These are phyloP conservation scores for Tenualosa ilisha DNA, from an alignment of 2,797 vertebrate species.

Conservation along the genomic window DNA sequence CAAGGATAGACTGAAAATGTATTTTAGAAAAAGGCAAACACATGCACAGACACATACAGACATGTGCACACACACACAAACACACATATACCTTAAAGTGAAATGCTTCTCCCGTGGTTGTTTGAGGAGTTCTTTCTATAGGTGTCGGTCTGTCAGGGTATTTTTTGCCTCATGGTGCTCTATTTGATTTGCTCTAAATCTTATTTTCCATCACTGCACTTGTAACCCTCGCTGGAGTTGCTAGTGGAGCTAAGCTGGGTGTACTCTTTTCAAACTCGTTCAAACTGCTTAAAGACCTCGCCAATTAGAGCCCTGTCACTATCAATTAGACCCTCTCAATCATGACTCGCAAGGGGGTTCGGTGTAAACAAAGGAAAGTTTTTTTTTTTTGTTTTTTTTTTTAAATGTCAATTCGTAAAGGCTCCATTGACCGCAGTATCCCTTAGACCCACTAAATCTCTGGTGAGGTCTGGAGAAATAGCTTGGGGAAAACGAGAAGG, in stretches of 20 bases:
- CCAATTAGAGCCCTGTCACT: slow-evolving; percentile 85
- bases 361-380: slow-evolving; percentile 89
- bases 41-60: no score
- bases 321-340: slow-evolving; percentile 75
- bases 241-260: slow-evolving; percentile 29
- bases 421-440: slow-evolving; percentile 78
- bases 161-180: neutral
- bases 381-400: slow-evolving; percentile 27
- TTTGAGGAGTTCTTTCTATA: neutral
- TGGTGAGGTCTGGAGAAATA: slow-evolving; percentile 89
- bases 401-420: slow-evolving; percentile 76
- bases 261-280: slow-evolving; percentile 76
- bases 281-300: slow-evolving; percentile 82
- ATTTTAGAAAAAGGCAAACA: no score
- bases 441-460: slow-evolving; percentile 83
- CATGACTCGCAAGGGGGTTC: slow-evolving; percentile 72
- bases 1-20: neutral
- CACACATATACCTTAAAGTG: neutral
- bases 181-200: neutral
- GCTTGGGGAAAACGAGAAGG: slow-evolving; percentile 88
- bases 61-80: neutral
- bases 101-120: neutral
- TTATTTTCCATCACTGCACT: neutral
- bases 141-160: neutral
- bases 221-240: neutral